phyloP scores from a whole-genome alignment of 2,797 vertebrate genomes.

The Pangasius macronema region DNA sequence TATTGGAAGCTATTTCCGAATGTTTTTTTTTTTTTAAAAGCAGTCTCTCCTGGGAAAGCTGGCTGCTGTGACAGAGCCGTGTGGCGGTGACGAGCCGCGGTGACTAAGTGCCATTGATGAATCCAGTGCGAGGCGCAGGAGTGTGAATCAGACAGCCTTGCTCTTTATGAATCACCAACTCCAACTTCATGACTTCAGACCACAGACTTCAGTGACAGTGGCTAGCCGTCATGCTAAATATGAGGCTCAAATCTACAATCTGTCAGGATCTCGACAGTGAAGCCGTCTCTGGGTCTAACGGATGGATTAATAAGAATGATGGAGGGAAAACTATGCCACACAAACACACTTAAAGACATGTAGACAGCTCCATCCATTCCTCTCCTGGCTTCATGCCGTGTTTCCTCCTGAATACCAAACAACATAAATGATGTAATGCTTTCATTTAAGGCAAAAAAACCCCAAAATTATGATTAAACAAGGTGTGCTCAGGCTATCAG shows the following conservation, averaged over 20 bases:
- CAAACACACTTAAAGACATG: not conserved
- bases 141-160: constrained; percentile 28
- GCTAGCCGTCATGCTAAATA: not conserved
- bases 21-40: not conserved
- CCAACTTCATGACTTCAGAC: constrained; percentile 17
- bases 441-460: not conserved
- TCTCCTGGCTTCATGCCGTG: not conserved
- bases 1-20: not conserved
- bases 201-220: not conserved
- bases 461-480: not conserved
- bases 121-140: not conserved
- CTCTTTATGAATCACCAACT: constrained; percentile 21
- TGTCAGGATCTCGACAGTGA: not conserved
- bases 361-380: too few relatives aligned
- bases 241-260: too few relatives aligned
- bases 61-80: not conserved
- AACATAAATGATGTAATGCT: not conserved
- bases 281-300: not conserved
- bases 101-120: constrained; percentile 32
- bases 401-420: not conserved
- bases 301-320: not conserved
- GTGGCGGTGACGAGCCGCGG: not conserved
- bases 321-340: not conserved
- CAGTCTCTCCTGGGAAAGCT: not conserved
- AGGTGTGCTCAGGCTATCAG: not conserved